Base-by-base conservation (phyloP, 2,888 invertebrate species). In the Cheilosia variabilis region DNA sequence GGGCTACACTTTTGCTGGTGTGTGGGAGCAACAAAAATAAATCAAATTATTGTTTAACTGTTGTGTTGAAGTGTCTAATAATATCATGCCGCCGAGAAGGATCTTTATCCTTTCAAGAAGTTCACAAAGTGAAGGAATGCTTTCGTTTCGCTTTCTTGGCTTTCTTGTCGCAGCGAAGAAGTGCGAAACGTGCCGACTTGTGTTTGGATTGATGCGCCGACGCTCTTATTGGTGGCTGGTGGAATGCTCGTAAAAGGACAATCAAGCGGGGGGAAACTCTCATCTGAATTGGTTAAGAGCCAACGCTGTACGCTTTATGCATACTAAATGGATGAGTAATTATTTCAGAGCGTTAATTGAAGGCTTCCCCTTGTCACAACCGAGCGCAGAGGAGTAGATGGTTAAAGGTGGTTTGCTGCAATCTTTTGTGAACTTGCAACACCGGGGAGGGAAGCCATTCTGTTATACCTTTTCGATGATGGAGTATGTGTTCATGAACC, bases 31-130 rank as follows among this genome's bases (percentile, higher is more conserved):
- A 79, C 75, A 75, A 71, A 80, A 80, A 75, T 75, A 84, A 79
- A 84, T 80, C 84, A 84, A 84, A 84, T 84, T 84, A 84, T 80
- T 84, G 65, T 75, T 71, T 62, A 75, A 80, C 63, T 69, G 71
- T 78, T 69, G 45, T 52, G 15, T 10, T 65, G 63, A 62, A 57
- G 78, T 83, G 60, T 78, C 62, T 83, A 71, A 65, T 77, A 71
- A 55, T 66, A 77, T 34, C 34, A 72, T 62, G 65, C 65, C 50
- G 65, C 45, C 22, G 52, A 50, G 27, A 69, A n/a, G 68, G 66
- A 66, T 83, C 68, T 52, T 78, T 73, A 78, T 78, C 72, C 72
- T 63, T 83, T 63, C 58, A 62, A 63, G 69, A 68, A 53, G 34
- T 45, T 60, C 43, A 45, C 43, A 10, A 17, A 22, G 41, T 15